A percentile compares a stretch with the other conserved stretches of the same genome.
These are phyloP conservation scores for Caerostris darwini DNA, from an alignment of 1,140 invertebrate species.

Conservation along the genomic window DNA sequence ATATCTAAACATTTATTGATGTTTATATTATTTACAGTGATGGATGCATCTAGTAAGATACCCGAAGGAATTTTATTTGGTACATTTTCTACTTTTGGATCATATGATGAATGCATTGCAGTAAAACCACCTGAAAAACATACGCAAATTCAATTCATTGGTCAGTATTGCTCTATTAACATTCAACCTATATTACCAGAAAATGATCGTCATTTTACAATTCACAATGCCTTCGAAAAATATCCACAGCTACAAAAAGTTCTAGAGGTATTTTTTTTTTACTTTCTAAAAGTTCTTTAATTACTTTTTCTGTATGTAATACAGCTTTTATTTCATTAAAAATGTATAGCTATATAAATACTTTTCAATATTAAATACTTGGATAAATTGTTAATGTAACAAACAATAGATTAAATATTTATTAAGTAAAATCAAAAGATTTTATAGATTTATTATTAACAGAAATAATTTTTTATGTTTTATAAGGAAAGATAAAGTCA, in stretches of 20 bases:
- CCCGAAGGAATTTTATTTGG: slow-evolving; percentile 79
- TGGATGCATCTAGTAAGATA: slow-evolving; percentile 79
- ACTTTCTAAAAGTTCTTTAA: not conserved
- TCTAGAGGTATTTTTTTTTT: slow-evolving; percentile 53
- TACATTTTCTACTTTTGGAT: slow-evolving; percentile 79
- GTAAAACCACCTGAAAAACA: slow-evolving; percentile 49
- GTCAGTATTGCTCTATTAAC: slow-evolving; percentile 77
- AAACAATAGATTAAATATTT: not conserved
- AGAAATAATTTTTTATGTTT: no score
- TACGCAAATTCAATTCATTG: slow-evolving; percentile 51
- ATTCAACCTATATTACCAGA: slow-evolving; percentile 72
- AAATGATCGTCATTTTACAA: slow-evolving; percentile 67
- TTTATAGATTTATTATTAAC: not conserved
- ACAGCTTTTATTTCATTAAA: no score
- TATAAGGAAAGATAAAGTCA: no score
- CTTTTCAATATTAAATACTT: no score
- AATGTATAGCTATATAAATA: no score
- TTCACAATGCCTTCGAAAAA: slow-evolving; percentile 70
- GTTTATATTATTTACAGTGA: slow-evolving; percentile 76
- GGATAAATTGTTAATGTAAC: not conserved
- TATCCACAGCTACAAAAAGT: slow-evolving; percentile 71
- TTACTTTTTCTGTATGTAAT: not conserved
- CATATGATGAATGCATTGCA: slow-evolving; percentile 80
- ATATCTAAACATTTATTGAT: no score
- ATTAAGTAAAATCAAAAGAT: not conserved